Evolutionary conservation across 2,888 invertebrate species (phyloP).

Genomic region (Nomada flava): DNA sequence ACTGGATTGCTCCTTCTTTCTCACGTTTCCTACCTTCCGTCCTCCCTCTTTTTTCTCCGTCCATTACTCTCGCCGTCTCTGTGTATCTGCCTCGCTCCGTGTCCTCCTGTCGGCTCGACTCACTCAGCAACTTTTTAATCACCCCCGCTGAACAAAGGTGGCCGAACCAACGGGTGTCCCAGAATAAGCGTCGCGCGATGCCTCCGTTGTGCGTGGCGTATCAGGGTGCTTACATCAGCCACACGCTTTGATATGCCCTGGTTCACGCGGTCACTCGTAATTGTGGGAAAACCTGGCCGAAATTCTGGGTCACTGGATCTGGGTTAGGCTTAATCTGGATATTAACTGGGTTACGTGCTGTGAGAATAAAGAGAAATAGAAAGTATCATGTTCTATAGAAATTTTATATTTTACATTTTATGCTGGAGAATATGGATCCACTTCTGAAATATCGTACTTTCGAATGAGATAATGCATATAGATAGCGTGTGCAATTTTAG

Average conservation of each 20-base stretch:
- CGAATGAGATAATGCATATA: too few species aligned
- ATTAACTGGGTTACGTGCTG: conserved; percentile 15
- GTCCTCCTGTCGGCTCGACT: conserved; percentile 60
- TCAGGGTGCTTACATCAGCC: neutral
- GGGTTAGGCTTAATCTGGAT: conserved; percentile 8
- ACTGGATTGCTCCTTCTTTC: conserved; percentile 4
- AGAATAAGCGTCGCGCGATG: conserved; percentile 43
- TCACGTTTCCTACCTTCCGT: neutral
- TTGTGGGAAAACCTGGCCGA: conserved; percentile 18
- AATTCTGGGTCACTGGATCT: conserved; percentile 49
- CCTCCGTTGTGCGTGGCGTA: conserved; percentile 7
- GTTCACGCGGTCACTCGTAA: conserved; percentile 35
- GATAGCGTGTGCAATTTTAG: too few species aligned
- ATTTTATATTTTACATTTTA: neutral
- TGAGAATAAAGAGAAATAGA: too few species aligned
- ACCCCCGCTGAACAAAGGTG: conserved; percentile 77
- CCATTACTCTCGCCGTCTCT: conserved; percentile 23
- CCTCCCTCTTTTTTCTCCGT: neutral
- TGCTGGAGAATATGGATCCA: too few species aligned
- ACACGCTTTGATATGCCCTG: conserved; percentile 41
- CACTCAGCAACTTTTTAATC: conserved; percentile 80
- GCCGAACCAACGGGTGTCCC: conserved; percentile 69
- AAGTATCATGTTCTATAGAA: neutral
- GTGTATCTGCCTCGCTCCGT: conserved; percentile 45
- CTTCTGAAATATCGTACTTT: too few species aligned